Evolutionary conservation across 2,888 invertebrate species (phyloP), one percentile per base, ranked within the genome.

Genomic region (Limnephilus auricula): DNA sequence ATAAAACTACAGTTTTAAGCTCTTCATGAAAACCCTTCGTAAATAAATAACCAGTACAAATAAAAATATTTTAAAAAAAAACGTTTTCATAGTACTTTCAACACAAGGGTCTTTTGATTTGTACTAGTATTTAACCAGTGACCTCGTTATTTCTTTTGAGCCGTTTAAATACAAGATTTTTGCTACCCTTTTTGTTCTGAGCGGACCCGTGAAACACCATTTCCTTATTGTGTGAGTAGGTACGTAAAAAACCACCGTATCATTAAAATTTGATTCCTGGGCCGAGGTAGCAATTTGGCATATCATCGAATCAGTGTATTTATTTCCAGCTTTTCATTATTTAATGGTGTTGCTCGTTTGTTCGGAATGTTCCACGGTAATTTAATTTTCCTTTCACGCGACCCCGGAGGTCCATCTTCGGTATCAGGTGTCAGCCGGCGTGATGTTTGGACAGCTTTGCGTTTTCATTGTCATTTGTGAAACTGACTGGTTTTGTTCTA

Each of bases 381-480:
- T 65, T 65, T 65, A 65, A 65, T 65, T 65, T 65, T 34, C 80
- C 6, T 82, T 82, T 37, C 84, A 84, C 34, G 84, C 37, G n/a
- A 84, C 18, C 45, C 12, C 45, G n/a, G 30, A 50, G n/a, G 86
- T 86, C 86, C 86, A 50, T 45, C n/a, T 31, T 50, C 25, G n/a
- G 45, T 86, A 30, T 86, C 50, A 30, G 45, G 25, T 86, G 50
- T 86, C 86, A 86, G n/a, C 15, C 31, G 32, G 86, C 50, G 31
- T 86, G 50, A 86, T 86, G n/a, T 86, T 86, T 30, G n/a, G 86
- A 86, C 45, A 30, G 50, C 86, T 86, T 86, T 86, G 86, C 86
- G 50, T 86, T 86, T 50, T 15, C 86, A 86, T 84, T 84, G 84
- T 84, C 65, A 65, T 65, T 65, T 65, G 40, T 5, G 25, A 84